Conservation (phyloP, 2,888 invertebrate genomes). For the Mycalesis mineus region DNA sequence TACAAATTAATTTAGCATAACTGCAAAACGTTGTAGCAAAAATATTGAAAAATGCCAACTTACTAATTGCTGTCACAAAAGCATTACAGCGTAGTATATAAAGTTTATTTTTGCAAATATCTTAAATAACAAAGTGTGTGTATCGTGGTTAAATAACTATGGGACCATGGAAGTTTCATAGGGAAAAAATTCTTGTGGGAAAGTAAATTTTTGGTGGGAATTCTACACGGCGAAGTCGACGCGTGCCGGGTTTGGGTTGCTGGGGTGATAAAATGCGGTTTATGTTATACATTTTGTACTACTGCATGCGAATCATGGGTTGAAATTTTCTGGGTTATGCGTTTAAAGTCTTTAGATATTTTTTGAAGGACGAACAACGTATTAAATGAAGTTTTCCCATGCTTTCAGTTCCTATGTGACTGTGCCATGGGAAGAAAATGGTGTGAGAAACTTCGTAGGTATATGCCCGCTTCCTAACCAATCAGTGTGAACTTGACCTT, state of each 20-base stretch:
- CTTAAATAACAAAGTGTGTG: neutral
- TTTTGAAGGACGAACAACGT: no score
- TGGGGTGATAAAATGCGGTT: constrained; percentile 10
- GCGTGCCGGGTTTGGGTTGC: constrained; percentile 25
- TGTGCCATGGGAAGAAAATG: no score
- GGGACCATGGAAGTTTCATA: constrained; percentile 31
- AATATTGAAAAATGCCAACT: neutral
- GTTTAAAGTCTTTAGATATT: no score
- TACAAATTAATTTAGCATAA: neutral
- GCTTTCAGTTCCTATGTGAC: no score
- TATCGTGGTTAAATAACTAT: constrained; percentile 22
- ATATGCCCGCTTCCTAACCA: no score
- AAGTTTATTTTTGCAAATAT: constrained; percentile 7
- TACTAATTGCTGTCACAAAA: neutral
- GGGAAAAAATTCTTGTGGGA: constrained; percentile 46
- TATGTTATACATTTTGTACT: constrained; percentile 2
- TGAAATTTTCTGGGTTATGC: no score
- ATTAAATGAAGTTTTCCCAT: no score
- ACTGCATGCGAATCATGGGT: neutral
- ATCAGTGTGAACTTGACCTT: no score
- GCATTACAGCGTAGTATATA: neutral
- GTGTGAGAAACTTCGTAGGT: neutral
- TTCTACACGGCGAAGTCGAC: constrained; percentile 24
- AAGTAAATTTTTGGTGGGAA: constrained; percentile 42
- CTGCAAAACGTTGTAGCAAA: neutral